Base-by-base conservation (phyloP, 2,113 vertebrate genomes). In the Sardina pilchardus region DNA sequence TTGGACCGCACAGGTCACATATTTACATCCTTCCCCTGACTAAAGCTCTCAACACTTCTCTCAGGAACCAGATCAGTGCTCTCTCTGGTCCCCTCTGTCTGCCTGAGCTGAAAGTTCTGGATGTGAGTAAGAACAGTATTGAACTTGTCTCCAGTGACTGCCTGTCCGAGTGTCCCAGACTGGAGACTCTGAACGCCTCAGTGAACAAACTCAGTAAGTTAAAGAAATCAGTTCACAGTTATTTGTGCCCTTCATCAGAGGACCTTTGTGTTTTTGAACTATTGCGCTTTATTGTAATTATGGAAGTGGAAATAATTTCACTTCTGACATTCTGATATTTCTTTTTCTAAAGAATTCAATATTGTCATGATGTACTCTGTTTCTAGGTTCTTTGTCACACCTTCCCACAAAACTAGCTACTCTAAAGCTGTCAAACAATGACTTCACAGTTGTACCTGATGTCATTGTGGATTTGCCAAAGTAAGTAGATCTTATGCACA, bases 371-470 rank as follows among this genome's bases (percentile, higher is more conserved):
- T 81, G 34, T 0, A 3, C 88, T n/a, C 14, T 50, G 90, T 91
- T 0, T 93, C 84, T 90, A 99, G 98, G 93, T 92, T 89, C 85
- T 3, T 82, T 98, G 86, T 94, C 95, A 56, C 88, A 91, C 42
- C 94, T 98, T 80, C 94, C 97, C 6, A 92, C 93, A 50, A 97
- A 96, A 88, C 87, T 99, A 91, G 97, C 95, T 34, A 96, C 92
- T 1, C 47, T 99, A 87, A 99, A 97, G 91, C 93, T 99, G 81
- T 96, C 97, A 78, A 95, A 96, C 82, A 99, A 99, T 94, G 86
- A 12, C 83, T 98, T 99, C 91, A 91, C 59, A 34, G 82, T 56
- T 85, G 85, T 99, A 90, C 95, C 98, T 17, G 94, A 96, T 87
- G 91, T 93, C 14, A 90, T 99, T 87, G 94, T 97, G 45, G 90